Conservation (phyloP, 2,888 invertebrate species). For the Cloeon dipterum region DNA sequence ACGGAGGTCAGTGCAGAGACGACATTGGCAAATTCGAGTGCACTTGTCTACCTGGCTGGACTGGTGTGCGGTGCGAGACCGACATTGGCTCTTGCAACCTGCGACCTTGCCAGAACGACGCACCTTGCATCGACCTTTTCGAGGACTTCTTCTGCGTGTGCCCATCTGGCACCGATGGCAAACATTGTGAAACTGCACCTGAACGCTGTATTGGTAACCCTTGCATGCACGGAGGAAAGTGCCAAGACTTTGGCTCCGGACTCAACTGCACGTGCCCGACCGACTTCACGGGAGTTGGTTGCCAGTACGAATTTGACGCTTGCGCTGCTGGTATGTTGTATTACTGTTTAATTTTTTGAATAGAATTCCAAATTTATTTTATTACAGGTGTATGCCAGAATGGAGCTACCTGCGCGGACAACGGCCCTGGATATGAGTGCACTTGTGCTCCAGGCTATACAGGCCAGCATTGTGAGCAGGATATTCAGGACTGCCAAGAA, state of each 20-base stretch:
- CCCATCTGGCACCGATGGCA: constrained; percentile 87
- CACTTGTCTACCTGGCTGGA: constrained; percentile 65
- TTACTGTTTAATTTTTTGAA: no score
- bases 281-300: constrained; percentile 70
- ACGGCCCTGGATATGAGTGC: constrained; percentile 67
- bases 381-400: constrained; percentile 83
- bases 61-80: constrained; percentile 58
- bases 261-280: constrained; percentile 79
- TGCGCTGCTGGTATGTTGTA: constrained; percentile 67
- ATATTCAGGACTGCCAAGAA: constrained; percentile 77
- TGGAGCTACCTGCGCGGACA: constrained; percentile 75
- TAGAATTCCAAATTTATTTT: no score
- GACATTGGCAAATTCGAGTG: constrained; percentile 67
- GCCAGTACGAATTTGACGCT: constrained; percentile 83
- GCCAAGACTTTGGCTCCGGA: constrained; percentile 87
- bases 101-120: constrained; percentile 80
- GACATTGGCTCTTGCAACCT: constrained; percentile 75
- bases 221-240: constrained; percentile 89
- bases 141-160: constrained; percentile 85
- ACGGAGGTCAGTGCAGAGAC: constrained; percentile 73
- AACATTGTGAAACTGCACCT: constrained; percentile 90
- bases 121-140: constrained; percentile 75
- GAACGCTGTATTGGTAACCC: constrained; percentile 83
- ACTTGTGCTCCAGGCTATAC: constrained; percentile 58
- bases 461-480: constrained; percentile 67